Evolutionary conservation across 2,797 vertebrate genomes (phyloP), one percentile per base, ranked within the genome.

Genomic region (Champsocephalus gunnari): DNA sequence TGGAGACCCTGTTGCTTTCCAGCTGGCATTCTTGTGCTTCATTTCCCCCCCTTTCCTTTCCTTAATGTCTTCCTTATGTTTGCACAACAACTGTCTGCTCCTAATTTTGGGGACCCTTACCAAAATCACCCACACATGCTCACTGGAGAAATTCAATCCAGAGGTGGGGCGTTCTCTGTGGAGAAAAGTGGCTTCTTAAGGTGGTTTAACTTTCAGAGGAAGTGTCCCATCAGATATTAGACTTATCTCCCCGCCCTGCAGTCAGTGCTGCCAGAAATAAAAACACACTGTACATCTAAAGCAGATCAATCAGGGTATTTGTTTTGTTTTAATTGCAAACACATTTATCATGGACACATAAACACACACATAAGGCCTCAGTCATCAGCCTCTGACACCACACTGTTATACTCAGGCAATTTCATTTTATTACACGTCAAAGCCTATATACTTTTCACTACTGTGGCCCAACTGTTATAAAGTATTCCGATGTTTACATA

Each of bases 51-150:
- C 78, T 78, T 85, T 61, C 78, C 53, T 47, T 61, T 53, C 11
- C 45, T 75, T 24, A 64, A 69, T 28, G 45, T 41, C 43, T 60
- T 56, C 47, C 56, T 84, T 67, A 80, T 87, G 78, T 90, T 85
- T 82, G 69, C 44, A 59, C 21, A 66, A 66, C 3, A 13, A 41
- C 48, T 51, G 71, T 44, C 75, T 86, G 78, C 76, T 87, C 72
- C 57, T 57, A 65, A 82, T 87, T 38, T 84, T 59, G 76, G 57
- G 73, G 50, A 72, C 74, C 63, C 68, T 75, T 63, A 55, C 47
- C 61, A 70, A 38, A 57, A 73, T 58, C 75, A 47, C 74, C 62
- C 58, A 71, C 48, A 68, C 70, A 59, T 50, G 59, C 63, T 66
- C 19, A 0, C 28, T 55, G 53, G 6, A 66, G 45, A 77, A 67